Evolutionary conservation across 2,113 vertebrate genomes (phyloP).

Genomic region (Bos indicus): DNA sequence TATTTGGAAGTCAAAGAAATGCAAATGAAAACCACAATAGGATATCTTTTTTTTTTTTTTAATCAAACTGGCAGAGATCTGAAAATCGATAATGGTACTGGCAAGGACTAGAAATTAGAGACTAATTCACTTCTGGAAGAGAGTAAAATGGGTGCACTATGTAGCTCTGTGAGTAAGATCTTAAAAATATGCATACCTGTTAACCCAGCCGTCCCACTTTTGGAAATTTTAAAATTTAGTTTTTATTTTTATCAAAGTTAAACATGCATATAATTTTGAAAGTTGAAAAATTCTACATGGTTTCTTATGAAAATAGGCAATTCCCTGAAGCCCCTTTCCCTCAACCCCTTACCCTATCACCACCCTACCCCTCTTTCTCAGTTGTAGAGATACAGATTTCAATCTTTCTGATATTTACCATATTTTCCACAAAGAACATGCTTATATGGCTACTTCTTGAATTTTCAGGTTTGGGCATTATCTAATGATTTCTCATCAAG

Average conservation of each 20-base stretch:
- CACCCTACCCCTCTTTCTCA: neutral
- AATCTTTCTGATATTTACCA: neutral
- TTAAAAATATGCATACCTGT: neutral
- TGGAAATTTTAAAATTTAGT: neutral
- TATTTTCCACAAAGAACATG: neutral
- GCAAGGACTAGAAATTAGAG: neutral
- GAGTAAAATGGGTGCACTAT: accelerated
- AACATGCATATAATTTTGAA: neutral
- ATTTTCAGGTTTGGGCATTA: neutral
- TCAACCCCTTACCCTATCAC: neutral
- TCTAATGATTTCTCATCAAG: neutral
- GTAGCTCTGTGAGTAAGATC: neutral
- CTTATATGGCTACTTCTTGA: neutral
- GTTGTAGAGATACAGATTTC: neutral
- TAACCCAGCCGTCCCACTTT: neutral
- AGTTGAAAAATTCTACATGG: neutral
- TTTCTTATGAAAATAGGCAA: neutral
- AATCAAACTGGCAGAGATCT: neutral
- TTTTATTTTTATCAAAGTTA: slow-evolving; percentile 28
- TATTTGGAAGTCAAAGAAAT: slow-evolving; percentile 21
- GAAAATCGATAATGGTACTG: neutral
- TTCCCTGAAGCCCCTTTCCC: neutral
- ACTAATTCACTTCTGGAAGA: no score
- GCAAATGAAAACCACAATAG: slow-evolving; percentile 2
- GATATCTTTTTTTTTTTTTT: neutral